Base-by-base conservation (phyloP, 2,888 invertebrate species). In the Pteria penguin region DNA sequence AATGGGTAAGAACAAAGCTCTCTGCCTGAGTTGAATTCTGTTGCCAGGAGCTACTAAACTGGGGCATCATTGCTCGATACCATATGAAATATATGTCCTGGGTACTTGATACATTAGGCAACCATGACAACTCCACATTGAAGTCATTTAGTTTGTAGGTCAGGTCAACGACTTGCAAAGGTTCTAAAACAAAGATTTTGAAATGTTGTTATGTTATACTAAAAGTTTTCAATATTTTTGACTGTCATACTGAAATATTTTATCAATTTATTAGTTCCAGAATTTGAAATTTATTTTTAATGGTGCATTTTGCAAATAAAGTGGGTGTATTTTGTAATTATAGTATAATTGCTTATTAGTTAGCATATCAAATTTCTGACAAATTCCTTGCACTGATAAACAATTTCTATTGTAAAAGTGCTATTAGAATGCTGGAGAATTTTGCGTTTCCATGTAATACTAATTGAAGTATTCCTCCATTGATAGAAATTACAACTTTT, bases 121-220 rank as follows among this genome's bases (percentile, higher is more conserved):
- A 29, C 88, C 88, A 88, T 75, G 84, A 76, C 58, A 87, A 36
- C 4, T 54, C 67, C 3, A 87, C 71, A 61, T 77, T 55, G 60
- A 65, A 67, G n/a, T 75, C 75, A 4, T 65, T 68, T 4, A 77
- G 45, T 1, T 54, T 55, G 11, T 81, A 80, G 18, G 75, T 80
- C 54, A 88, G 68, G 58, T 82, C 81, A 26, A 62, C 63, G 2
- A 86, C 85, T 29, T 85, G 80, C 29, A 80, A 70, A 2, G 88
- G 88, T 26, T 74, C 88, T 88, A 80, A 2, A 81, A 82, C 8
- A 72, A 69, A 58, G 58, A 68, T n/a, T 4, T 26, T 14, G 8
- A 62, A 22, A n/a, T n/a, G n/a, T n/a, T n/a, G n/a, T n/a, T n/a
- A n/a, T n/a, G n/a, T n/a, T n/a, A n/a, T n/a, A n/a, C n/a, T 45